Conservation (phyloP, 2,888 invertebrate genomes). For the Epirrhoe tristata region DNA sequence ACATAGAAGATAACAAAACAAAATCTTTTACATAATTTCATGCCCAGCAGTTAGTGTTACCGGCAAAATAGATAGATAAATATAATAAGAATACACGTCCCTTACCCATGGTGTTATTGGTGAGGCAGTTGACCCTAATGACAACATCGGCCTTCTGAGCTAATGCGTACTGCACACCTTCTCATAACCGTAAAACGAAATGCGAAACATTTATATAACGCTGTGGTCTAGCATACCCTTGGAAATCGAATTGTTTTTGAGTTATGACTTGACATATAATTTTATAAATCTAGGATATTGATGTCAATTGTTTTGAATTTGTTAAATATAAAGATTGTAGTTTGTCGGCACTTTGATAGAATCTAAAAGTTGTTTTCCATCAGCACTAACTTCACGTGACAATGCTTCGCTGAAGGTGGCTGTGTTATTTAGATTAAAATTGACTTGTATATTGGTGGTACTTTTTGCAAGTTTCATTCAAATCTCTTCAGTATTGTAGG, state of each 20-base stretch:
- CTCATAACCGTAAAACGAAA: constrained; percentile 34
- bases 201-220: constrained; percentile 18
- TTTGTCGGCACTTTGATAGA: no score
- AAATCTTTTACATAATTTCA: not conserved
- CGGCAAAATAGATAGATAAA: no score
- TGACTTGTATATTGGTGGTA: no score
- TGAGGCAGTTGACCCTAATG: constrained; percentile 75
- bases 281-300: no score
- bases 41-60: no score
- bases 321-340: not conserved
- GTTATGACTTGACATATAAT: not conserved
- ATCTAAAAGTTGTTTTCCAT: no score
- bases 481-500: no score
- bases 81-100: not conserved
- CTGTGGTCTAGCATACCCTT: not conserved
- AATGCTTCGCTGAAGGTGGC: no score
- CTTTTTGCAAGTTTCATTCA: no score
- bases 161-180: constrained; percentile 40
- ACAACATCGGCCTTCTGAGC: constrained; percentile 67
- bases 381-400: no score
- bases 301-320: no score
- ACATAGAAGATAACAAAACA: not conserved
- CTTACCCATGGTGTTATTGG: constrained; percentile 43
- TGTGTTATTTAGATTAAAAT: no score
- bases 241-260: not conserved